These are phyloP conservation scores for Phoenicopterus ruber DNA, from an alignment of 2,113 vertebrate genomes.

Conservation along the genomic window DNA sequence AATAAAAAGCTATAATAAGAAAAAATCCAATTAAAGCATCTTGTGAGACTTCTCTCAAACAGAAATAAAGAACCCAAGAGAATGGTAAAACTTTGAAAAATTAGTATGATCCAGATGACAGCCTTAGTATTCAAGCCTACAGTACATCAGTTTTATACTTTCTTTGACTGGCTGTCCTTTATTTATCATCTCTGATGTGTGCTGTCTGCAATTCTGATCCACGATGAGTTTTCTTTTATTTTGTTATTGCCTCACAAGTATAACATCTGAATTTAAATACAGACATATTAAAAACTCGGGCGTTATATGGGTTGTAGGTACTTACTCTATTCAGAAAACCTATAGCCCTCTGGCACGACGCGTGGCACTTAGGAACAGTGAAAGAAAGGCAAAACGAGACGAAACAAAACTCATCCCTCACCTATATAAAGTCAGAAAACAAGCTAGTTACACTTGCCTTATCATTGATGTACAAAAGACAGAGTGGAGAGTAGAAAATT, in stretches of 20 bases:
- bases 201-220: neutral
- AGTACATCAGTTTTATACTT: conserved; percentile 16
- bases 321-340: neutral
- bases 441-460: neutral
- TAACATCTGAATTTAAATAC: neutral
- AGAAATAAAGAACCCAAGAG: conserved; percentile 40
- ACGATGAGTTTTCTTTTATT: neutral
- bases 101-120: neutral
- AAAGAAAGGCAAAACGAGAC: neutral
- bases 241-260: neutral
- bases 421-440: neutral
- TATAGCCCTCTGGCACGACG: neutral
- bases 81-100: conserved; percentile 45
- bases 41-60: conserved; percentile 26
- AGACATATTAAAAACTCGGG: neutral
- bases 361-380: neutral
- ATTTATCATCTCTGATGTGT: neutral
- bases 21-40: conserved; percentile 52
- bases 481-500: neutral
- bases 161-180: neutral
- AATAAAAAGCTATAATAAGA: conserved; percentile 45
- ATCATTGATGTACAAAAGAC: neutral
- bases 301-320: neutral
- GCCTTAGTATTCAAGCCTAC: neutral
- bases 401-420: neutral